Conservation (phyloP, 2,113 vertebrate species). For the Dasyurus viverrinus region DNA sequence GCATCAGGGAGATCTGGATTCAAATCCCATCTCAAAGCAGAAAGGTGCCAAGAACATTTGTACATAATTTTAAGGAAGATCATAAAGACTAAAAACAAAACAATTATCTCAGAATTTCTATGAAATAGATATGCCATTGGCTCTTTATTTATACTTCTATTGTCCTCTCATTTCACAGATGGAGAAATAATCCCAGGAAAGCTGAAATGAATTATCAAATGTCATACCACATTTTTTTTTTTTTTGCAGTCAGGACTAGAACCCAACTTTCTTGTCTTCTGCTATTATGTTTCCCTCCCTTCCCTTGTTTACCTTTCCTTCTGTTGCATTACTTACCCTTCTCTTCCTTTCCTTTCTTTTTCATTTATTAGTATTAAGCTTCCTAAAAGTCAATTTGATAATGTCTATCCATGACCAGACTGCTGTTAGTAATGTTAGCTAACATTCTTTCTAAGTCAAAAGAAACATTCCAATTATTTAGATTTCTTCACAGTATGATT, state of each 20-base stretch:
- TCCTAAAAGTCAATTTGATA: not conserved
- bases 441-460: conserved; percentile 20
- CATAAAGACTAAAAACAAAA: not conserved
- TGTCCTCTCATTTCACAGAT: not conserved
- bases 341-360: not conserved
- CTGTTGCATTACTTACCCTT: not conserved
- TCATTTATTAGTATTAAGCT: not conserved
- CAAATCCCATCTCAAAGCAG: not conserved
- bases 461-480: conserved; percentile 7
- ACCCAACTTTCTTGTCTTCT: not conserved
- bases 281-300: not conserved
- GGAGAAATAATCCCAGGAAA: not conserved
- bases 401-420: conserved; percentile 1
- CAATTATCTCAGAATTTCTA: not conserved
- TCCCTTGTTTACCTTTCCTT: not conserved
- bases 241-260: not conserved
- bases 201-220: not conserved
- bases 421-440: not conserved
- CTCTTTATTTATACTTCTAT: not conserved
- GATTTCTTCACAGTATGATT: not conserved
- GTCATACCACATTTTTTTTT: not conserved
- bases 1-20: not conserved
- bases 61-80: not conserved
- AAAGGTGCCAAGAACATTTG: not conserved
- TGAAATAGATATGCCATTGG: not conserved